A percentile compares a stretch with the other conserved stretches of the same genome.
Evolutionary conservation across 2,888 invertebrate genomes (phyloP).

Genomic region (Parnassius orleans): DNA sequence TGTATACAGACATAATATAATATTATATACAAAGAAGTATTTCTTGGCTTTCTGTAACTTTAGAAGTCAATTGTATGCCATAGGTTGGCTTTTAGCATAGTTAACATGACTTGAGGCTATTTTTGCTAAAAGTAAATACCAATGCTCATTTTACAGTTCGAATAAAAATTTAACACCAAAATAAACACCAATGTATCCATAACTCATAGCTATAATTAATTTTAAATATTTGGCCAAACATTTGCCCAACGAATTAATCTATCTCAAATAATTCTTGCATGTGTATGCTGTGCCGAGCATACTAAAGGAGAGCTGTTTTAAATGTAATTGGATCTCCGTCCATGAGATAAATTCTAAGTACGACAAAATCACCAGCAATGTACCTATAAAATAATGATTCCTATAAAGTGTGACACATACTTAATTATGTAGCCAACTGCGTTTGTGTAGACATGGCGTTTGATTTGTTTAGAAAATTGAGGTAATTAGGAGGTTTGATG

Average conservation of each 20-base stretch:
- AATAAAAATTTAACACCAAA: conserved; percentile 5
- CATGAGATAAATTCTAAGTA: conserved; percentile 49
- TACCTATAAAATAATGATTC: conserved; percentile 22
- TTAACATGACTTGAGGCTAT: conserved; percentile 6
- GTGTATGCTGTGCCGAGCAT: background rate
- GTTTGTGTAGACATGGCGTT: background rate
- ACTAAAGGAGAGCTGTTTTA: conserved; percentile 34
- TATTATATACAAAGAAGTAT: conserved; percentile 21
- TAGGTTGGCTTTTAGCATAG: conserved; percentile 15
- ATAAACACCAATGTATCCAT: conserved; percentile 9
- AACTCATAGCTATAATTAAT: conserved; percentile 1
- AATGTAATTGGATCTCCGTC: conserved; percentile 61
- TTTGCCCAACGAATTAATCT: conserved; percentile 8
- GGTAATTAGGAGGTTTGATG: conserved; percentile 13
- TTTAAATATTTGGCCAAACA: conserved; percentile 10
- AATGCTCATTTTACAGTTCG: background rate
- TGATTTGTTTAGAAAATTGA: background rate
- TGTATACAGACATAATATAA: conserved; percentile 25
- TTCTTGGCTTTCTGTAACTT: conserved; percentile 18
- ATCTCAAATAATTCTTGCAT: conserved; percentile 9
- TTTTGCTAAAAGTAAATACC: conserved; percentile 13
- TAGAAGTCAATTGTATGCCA: conserved; percentile 8
- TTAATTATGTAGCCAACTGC: background rate
- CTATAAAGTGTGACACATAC: conserved; percentile 7
- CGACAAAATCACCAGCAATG: conserved; percentile 24